phyloP scores from a whole-genome alignment of 2,113 vertebrate genomes.

The Callionymus lyra region DNA sequence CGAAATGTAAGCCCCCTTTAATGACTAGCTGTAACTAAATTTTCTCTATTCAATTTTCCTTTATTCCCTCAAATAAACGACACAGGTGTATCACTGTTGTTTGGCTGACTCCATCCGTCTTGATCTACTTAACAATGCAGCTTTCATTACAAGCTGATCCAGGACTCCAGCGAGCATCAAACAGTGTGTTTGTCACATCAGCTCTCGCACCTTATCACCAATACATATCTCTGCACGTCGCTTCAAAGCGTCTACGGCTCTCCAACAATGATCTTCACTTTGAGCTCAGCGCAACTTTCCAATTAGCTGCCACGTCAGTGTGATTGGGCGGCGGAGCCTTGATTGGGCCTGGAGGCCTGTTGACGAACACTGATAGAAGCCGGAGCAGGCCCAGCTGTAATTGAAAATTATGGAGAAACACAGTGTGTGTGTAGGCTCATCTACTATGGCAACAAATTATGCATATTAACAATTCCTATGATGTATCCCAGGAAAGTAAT shows the following conservation, averaged over 20 bases:
- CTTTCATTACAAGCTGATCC: no score
- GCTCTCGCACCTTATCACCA: constrained; percentile 4
- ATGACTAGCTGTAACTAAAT: no score
- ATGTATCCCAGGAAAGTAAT: no score
- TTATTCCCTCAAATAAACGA: no score
- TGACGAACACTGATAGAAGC: constrained; percentile 51
- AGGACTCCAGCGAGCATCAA: no score
- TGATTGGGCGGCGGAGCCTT: constrained; percentile 43
- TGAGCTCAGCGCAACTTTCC: constrained; percentile 37
- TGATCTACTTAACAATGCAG: no score
- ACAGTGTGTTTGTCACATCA: background rate
- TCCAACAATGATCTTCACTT: constrained; percentile 27
- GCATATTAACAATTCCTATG: background rate
- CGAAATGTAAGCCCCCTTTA: no score
- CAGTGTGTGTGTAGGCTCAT: constrained; percentile 6
- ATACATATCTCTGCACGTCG: constrained; percentile 6
- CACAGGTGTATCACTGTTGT: no score
- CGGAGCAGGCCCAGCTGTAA: constrained; percentile 42
- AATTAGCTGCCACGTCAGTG: constrained; percentile 56
- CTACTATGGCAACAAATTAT: background rate
- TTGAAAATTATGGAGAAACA: constrained; percentile 32
- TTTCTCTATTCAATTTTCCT: no score
- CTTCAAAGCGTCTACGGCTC: constrained; percentile 45
- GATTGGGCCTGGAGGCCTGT: constrained; percentile 50
- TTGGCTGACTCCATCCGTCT: no score